Evolutionary conservation across 2,797 vertebrate genomes (phyloP).

Genomic region (Todus mexicanus): DNA sequence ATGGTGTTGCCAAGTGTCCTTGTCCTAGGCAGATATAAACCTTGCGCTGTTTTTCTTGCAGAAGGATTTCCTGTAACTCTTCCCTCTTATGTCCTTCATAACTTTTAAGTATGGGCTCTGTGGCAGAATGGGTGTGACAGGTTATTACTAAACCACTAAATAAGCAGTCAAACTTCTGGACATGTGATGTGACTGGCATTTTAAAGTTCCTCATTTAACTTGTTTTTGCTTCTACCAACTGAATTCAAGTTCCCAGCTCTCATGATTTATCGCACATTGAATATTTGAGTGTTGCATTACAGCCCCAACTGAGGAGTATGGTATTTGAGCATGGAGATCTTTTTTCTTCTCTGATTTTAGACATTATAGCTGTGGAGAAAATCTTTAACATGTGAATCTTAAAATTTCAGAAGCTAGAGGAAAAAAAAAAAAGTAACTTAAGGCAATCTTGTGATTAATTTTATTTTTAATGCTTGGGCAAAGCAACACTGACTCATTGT

Average conservation of each 20-base stretch:
- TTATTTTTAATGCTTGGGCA: background rate
- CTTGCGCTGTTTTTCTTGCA: background rate
- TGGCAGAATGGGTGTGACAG: background rate
- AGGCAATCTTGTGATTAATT: background rate
- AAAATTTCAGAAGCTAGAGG: background rate
- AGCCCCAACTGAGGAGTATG: background rate
- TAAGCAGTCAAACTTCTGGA: background rate
- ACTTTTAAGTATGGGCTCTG: background rate
- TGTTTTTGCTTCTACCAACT: background rate
- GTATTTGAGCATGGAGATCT: background rate
- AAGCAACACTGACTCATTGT: conserved; percentile 43
- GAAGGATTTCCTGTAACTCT: background rate
- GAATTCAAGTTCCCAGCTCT: background rate
- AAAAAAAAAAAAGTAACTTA: background rate
- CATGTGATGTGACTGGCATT: background rate
- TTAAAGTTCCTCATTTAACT: background rate
- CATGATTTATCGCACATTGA: background rate
- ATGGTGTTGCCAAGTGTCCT: background rate
- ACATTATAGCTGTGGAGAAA: background rate
- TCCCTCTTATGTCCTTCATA: background rate
- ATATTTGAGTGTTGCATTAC: background rate
- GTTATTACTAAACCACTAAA: background rate
- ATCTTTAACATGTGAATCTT: background rate
- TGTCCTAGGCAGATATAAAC: background rate
- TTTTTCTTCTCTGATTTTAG: background rate